phyloP scores from a whole-genome alignment of 1,140 invertebrate genomes.

The Chelonus insularis region DNA sequence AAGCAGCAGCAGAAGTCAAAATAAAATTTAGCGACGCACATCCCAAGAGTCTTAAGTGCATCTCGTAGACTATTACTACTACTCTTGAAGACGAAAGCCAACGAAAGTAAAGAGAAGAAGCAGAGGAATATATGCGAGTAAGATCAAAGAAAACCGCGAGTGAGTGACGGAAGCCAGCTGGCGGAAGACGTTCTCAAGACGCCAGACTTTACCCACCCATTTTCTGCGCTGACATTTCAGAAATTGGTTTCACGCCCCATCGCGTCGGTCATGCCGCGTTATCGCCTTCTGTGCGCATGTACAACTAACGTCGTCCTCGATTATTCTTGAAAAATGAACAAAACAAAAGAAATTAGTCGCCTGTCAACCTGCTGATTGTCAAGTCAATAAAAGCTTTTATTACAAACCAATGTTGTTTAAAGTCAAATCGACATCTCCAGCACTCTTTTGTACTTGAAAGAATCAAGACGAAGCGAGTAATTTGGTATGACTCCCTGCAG shows the following conservation, averaged over 20 bases:
- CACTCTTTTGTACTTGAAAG: too few relatives aligned
- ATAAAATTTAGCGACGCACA: conserved; percentile 8
- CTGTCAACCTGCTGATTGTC: conserved; percentile 21
- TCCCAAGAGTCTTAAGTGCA: background rate
- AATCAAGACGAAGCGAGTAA: too few relatives aligned
- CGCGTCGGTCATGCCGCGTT: conserved; percentile 30
- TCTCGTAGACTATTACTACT: background rate
- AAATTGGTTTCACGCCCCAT: conserved; percentile 38
- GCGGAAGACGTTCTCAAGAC: conserved; percentile 36
- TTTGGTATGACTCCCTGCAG: too few relatives aligned
- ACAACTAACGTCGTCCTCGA: conserved; percentile 5
- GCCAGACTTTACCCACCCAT: conserved; percentile 30
- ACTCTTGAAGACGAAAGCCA: background rate
- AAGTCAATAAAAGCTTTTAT: too few relatives aligned
- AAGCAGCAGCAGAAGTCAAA: background rate
- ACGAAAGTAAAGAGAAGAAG: conserved; percentile 17
- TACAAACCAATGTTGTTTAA: too few relatives aligned
- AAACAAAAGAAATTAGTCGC: conserved; percentile 2
- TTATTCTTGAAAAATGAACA: conserved; percentile 8
- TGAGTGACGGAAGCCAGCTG: conserved; percentile 53
- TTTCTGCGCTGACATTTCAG: conserved; percentile 39
- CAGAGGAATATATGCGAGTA: conserved; percentile 37
- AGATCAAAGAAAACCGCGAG: conserved; percentile 46
- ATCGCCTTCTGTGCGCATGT: conserved; percentile 18
- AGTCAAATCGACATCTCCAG: too few relatives aligned